Evolutionary conservation across 1,140 invertebrate genomes (phyloP).

Genomic region (Orius laevigatus): DNA sequence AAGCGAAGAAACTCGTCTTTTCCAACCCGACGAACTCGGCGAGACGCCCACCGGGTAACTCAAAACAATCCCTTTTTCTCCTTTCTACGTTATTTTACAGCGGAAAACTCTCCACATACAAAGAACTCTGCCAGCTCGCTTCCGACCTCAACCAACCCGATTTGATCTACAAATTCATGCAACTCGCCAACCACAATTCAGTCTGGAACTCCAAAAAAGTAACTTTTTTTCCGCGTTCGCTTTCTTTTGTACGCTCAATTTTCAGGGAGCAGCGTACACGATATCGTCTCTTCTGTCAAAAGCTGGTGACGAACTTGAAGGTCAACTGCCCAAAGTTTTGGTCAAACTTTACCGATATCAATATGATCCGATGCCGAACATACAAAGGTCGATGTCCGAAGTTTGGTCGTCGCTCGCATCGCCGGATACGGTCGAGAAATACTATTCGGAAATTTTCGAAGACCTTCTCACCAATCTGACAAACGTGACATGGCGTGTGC

Average conservation of each 20-base stretch:
- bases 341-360: constrained; percentile 35
- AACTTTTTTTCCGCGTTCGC: not conserved
- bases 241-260: not conserved
- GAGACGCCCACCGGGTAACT: constrained; percentile 64
- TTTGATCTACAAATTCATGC: constrained; percentile 88
- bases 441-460: constrained; percentile 69
- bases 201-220: constrained; percentile 75
- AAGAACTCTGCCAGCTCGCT: constrained; percentile 81
- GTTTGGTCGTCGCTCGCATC: constrained; percentile 82
- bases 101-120: constrained; percentile 76
- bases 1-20: constrained; percentile 65
- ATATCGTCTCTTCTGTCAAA: constrained; percentile 67
- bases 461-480: constrained; percentile 70
- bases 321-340: constrained; percentile 67
- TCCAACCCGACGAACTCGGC: constrained; percentile 72
- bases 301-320: constrained; percentile 63
- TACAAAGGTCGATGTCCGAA: constrained; percentile 77
- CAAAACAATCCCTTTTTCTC: not conserved
- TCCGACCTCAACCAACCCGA: constrained; percentile 89
- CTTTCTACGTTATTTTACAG: constrained; percentile 28
- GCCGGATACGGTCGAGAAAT: constrained; percentile 47
- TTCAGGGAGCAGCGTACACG: constrained; percentile 74
- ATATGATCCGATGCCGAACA: constrained; percentile 80
- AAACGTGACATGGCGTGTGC: constrained; percentile 66
- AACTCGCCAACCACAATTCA: constrained; percentile 83